Evolutionary conservation across 2,113 vertebrate species (phyloP).

Genomic region (Nothocercus julius): DNA sequence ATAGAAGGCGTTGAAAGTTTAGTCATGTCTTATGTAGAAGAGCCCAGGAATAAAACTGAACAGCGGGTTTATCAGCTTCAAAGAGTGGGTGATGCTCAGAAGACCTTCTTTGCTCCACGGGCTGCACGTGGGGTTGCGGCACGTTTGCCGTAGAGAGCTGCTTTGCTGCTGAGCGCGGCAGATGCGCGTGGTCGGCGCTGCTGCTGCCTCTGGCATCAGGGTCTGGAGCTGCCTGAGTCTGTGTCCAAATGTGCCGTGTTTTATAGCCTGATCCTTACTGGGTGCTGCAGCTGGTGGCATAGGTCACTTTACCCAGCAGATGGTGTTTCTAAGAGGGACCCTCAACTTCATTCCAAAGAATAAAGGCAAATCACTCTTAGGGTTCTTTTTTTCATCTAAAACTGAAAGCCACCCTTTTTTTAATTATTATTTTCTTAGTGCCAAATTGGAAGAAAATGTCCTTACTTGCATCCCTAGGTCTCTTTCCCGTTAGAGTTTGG

Average conservation of each 20-base stretch:
- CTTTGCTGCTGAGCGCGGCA: neutral
- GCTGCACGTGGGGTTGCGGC: neutral
- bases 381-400: neutral
- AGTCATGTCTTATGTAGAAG: neutral
- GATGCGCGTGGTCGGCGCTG: neutral
- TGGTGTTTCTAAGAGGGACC: neutral
- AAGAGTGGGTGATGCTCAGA: neutral
- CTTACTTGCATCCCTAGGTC: fast-evolving
- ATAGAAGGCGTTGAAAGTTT: neutral
- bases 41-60: constrained; percentile 1
- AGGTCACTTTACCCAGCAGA: neutral
- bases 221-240: neutral
- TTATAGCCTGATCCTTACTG: neutral
- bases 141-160: neutral
- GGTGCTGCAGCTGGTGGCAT: neutral
- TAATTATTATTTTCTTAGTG: too few relatives aligned
- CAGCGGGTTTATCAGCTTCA: neutral
- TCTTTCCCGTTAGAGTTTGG: neutral
- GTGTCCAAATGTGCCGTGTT: neutral
- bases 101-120: neutral
- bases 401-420: neutral
- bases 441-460: neutral
- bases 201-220: constrained; percentile 20
- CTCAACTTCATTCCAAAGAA: neutral
- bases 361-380: too few relatives aligned